Percentiles rank a stretch among this genome's conserved stretches.
phyloP scores from a whole-genome alignment of 2,888 invertebrate genomes.

The Orthosia gracilis region DNA sequence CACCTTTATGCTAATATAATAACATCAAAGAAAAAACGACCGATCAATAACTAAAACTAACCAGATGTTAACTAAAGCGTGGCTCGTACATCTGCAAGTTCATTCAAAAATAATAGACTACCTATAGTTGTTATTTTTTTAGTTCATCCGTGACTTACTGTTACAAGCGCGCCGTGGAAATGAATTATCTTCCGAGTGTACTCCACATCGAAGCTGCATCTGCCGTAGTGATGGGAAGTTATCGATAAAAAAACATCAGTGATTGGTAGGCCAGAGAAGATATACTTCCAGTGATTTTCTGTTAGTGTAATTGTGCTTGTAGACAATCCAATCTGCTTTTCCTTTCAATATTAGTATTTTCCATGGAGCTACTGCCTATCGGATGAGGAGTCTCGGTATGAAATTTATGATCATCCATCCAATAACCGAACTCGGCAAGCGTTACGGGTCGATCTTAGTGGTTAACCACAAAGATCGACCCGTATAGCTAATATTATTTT shows the following conservation, averaged over 20 bases:
- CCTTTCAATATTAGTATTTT: too few species aligned
- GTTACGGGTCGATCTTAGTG: too few species aligned
- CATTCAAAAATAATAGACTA: slow-evolving; percentile 58
- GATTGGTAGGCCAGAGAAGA: neutral
- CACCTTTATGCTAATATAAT: slow-evolving; percentile 31
- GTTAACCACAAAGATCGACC: too few species aligned
- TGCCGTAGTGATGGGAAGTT: slow-evolving; percentile 63
- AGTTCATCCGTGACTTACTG: slow-evolving; percentile 68
- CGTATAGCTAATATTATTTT: too few species aligned
- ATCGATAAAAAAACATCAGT: slow-evolving; percentile 40
- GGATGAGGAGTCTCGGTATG: too few species aligned
- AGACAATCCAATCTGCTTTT: too few species aligned
- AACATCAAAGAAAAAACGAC: slow-evolving; percentile 20
- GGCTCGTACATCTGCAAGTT: slow-evolving; percentile 54
- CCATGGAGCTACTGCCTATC: too few species aligned
- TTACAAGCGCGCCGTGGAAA: slow-evolving; percentile 64
- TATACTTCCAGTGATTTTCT: neutral
- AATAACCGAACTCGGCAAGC: too few species aligned
- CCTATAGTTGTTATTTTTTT: slow-evolving; percentile 56
- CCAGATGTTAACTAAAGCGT: slow-evolving; percentile 54
- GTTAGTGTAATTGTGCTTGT: neutral
- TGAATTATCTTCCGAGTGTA: slow-evolving; percentile 68
- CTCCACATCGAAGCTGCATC: slow-evolving; percentile 62
- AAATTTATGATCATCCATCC: too few species aligned
- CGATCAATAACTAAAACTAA: slow-evolving; percentile 18